Conservation (phyloP, 2,797 vertebrate genomes). For the Tapirus indicus region DNA sequence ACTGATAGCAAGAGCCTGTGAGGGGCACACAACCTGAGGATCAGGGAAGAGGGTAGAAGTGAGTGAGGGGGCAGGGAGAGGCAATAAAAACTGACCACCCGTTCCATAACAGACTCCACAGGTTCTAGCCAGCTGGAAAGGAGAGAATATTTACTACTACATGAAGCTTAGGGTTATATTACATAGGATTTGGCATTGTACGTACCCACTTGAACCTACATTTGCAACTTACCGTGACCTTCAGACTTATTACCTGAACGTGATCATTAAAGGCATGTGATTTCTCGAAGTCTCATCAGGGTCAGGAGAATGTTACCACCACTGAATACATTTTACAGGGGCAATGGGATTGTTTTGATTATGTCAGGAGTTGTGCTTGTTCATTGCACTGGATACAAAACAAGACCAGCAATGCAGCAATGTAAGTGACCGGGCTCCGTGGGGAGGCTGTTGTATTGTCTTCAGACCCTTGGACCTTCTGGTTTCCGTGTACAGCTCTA, state of each 20-base stretch:
- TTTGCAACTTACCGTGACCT: neutral
- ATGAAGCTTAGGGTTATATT: neutral
- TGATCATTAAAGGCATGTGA: neutral
- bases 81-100: neutral
- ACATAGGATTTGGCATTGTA: neutral
- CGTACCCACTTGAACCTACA: neutral
- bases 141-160: neutral
- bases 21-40: neutral
- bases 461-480: neutral
- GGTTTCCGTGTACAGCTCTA: neutral
- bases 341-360: neutral
- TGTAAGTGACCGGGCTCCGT: neutral
- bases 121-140: neutral
- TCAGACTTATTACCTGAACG: neutral
- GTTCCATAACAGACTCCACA: neutral
- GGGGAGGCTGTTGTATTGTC: neutral
- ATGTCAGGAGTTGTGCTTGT: neutral
- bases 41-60: no score
- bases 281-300: neutral
- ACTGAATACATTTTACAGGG: constrained; percentile 17
- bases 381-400: neutral
- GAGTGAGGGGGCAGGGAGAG: neutral
- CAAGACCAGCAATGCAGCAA: neutral
- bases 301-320: neutral
- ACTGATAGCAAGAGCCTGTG: neutral